These are phyloP conservation scores for Engraulis encrasicolus DNA, from an alignment of 2,113 vertebrate genomes.

Conservation along the genomic window DNA sequence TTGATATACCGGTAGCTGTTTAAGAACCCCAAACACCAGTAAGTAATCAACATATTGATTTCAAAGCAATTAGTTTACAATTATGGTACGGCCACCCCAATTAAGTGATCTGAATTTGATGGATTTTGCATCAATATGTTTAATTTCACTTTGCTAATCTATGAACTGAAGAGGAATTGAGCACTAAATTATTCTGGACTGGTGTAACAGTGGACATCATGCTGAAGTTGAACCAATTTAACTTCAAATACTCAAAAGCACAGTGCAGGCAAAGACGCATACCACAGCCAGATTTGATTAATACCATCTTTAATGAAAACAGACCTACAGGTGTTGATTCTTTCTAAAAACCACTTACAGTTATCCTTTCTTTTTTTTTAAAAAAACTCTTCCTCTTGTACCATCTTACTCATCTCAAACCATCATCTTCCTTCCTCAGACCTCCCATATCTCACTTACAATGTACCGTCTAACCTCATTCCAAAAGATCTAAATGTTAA, in stretches of 20 bases:
- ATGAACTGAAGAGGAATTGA: too few relatives aligned
- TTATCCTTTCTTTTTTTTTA: slow-evolving; percentile 40
- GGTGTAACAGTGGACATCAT: too few relatives aligned
- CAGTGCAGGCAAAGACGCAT: not conserved
- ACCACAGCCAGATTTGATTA: not conserved
- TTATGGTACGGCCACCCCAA: too few relatives aligned
- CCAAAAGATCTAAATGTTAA: slow-evolving; percentile 35
- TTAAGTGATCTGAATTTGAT: too few relatives aligned
- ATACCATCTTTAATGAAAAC: slow-evolving; percentile 49
- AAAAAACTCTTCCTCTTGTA: slow-evolving; percentile 41
- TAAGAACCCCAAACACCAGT: too few relatives aligned
- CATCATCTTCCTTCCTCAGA: slow-evolving; percentile 24
- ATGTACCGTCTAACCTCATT: slow-evolving; percentile 56
- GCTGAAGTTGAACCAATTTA: too few relatives aligned
- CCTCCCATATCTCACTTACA: slow-evolving; percentile 58
- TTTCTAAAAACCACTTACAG: slow-evolving; percentile 66
- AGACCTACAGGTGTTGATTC: slow-evolving; percentile 54
- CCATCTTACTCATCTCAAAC: slow-evolving; percentile 4
- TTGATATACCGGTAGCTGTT: too few relatives aligned
- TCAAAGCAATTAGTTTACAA: too few relatives aligned
- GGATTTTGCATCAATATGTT: too few relatives aligned
- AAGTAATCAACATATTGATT: too few relatives aligned
- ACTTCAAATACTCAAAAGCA: not conserved
- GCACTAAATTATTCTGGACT: too few relatives aligned
- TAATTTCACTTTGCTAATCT: too few relatives aligned